Evolutionary conservation across 53 echinoderm and acorn worm genomes (phyloP), one percentile per base, ranked within the genome.

Genomic region (Holothuria scabra): DNA sequence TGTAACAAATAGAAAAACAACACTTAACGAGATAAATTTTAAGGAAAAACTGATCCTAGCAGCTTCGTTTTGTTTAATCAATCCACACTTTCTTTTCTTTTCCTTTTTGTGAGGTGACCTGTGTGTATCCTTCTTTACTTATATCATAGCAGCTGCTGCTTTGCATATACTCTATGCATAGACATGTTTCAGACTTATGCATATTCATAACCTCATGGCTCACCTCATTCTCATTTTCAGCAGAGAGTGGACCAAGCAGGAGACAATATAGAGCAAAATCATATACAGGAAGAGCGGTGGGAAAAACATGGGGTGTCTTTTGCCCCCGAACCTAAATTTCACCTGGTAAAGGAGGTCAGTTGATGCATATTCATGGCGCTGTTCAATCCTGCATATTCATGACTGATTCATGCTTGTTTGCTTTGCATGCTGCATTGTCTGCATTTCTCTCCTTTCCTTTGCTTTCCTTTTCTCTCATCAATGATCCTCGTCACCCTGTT

Each of bases 311-410:
- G 90, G 32, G 97, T 96, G 68, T 90, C 90, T 81, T 97, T 97
- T 89, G 97, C 97, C 64, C 97, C 97, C 46, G 97, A 97, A 89
- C 97, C 97, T 41, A 94, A 94, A 87, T 90, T 94, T 84, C 97
- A 94, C 60, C 92, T 94, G 32, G 87, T 97, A 29, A 88, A 88
- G 84, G 97, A 97, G 94, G 97, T 97, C 90, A 92, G 94, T 90
- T 83, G 72, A 67, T 84, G 46, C 67, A 67, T 68, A 67, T 84
- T 81, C 82, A 81, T 81, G 65, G 58, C 52, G 56, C 44, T 46
- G 72, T 72, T 44, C 72, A 72, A 46, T 46, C 46, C 44, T 78
- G 56, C 78, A 78, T 78, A 78, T 78, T 78, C 78, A 78, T 52
- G 28, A 56, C 78, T 78, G 56, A 56, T 78, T 58, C 28, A 57